phyloP scores from a whole-genome alignment of 2,797 vertebrate species.

The Mormyrops attenuatus region DNA sequence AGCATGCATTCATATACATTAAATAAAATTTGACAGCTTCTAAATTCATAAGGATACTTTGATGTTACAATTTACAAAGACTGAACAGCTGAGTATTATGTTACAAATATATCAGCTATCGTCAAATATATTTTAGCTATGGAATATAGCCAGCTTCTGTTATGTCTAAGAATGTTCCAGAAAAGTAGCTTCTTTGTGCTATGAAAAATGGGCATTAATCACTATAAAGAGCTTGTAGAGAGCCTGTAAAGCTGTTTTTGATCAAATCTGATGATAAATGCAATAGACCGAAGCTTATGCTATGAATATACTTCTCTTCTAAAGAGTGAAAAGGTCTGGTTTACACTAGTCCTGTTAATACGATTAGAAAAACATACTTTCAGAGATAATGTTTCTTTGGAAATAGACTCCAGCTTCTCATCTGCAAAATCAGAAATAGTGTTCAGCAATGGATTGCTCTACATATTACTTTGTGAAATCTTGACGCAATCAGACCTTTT shows the following conservation, averaged over 20 bases:
- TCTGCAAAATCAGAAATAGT: background rate
- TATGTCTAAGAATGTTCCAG: background rate
- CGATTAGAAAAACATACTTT: background rate
- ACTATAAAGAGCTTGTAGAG: background rate
- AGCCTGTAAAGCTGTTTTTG: background rate
- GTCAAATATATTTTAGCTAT: background rate
- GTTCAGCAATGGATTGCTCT: background rate
- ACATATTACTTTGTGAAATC: background rate
- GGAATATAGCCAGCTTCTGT: background rate
- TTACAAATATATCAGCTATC: background rate
- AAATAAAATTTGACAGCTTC: background rate
- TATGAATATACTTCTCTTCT: background rate
- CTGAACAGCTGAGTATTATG: background rate
- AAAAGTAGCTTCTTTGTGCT: background rate
- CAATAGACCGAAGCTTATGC: background rate
- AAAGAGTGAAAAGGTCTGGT: background rate
- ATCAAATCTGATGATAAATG: background rate
- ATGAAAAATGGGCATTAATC: background rate
- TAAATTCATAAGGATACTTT: background rate
- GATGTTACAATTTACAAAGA: background rate
- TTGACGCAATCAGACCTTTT: background rate
- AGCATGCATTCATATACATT: background rate
- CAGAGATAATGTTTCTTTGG: background rate
- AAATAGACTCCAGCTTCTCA: background rate
- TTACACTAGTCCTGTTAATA: background rate